Evolutionary conservation across 2,113 vertebrate species (phyloP), one percentile per base, ranked within the genome.

Genomic region (Phalacrocorax brasilianus): DNA sequence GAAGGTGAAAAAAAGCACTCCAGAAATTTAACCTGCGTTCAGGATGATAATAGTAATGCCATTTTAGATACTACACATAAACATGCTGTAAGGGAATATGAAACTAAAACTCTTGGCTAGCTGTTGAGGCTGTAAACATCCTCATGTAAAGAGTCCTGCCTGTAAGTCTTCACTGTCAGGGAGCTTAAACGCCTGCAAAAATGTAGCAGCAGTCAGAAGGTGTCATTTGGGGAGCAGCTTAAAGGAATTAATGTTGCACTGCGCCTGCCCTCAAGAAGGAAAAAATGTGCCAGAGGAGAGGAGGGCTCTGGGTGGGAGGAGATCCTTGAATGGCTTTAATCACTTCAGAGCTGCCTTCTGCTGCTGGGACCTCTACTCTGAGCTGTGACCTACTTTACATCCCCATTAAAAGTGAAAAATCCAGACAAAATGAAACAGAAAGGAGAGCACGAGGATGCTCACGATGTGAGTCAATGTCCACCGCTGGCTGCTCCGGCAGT

Each of bases 101-200:
- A 93, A 97, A 95, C 87, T 95, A 93, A 95, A 97, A 91, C 86
- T 88, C 89, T 97, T 97, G 97, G 95, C 97, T 91, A 76, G 89
- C n/a, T 4, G 28, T 49, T 0, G 9, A 94, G 71, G 78, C 84
- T 97, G 93, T 95, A 96, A 97, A 97, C 97, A 97, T 95, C 84
- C 94, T 97, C 71, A 28, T 66, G 58, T 74, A 63, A 87, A 70
- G 91, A 88, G 93, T 68, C 77, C 38, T 88, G 94, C 87, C 97
- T 97, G 97, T 71, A 85, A 96, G 77, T 74, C 94, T 61, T 97
- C 96, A 96, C 84, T 96, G 96, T 97, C 94, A 80, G 59, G 45
- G 32, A 82, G 74, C 28, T 73, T 72, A 73, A 92, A 91, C 59
- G 74, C 77, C 58, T 89, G 58, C 62, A 92, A 52, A 89, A 85